These are phyloP conservation scores for Rhodophaea formosa DNA, from an alignment of 2,888 invertebrate genomes.

Conservation along the genomic window DNA sequence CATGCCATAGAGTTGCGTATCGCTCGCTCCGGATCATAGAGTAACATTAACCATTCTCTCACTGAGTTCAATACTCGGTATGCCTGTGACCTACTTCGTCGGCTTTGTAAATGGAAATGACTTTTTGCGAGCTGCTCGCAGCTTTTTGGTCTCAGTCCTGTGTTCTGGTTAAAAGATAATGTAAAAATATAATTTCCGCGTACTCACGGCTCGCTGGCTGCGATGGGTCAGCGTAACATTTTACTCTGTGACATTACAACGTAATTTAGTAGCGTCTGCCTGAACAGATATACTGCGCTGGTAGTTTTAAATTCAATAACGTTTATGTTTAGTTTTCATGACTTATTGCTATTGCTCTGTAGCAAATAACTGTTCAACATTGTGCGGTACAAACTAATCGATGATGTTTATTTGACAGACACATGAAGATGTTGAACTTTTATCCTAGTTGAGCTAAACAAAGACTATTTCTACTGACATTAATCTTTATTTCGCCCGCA, in stretches of 20 bases:
- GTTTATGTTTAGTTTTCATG: neutral
- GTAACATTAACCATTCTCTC: constrained; percentile 28
- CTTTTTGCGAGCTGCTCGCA: constrained; percentile 30
- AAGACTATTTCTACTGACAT: no score
- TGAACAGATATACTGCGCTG: neutral
- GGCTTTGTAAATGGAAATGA: constrained; percentile 34
- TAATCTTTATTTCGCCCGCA: no score
- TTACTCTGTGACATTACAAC: constrained; percentile 18
- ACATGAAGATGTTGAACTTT: no score
- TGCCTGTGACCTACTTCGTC: constrained; percentile 30
- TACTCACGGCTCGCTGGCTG: constrained; percentile 20
- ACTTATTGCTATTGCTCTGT: neutral
- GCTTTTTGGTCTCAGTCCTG: constrained; percentile 25
- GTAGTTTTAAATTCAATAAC: neutral
- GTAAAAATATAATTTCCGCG: constrained; percentile 29
- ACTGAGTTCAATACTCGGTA: constrained; percentile 30
- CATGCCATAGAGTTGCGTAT: constrained; percentile 24
- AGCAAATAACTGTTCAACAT: neutral
- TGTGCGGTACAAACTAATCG: neutral
- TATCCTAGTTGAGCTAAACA: no score
- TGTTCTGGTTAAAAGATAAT: constrained; percentile 29
- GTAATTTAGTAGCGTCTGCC: neutral
- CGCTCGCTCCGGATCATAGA: constrained; percentile 19
- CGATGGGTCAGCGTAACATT: constrained; percentile 21
- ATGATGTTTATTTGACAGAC: no score